These are phyloP conservation scores for Trichogramma pretiosum DNA, from an alignment of 1,140 invertebrate genomes.

Conservation along the genomic window DNA sequence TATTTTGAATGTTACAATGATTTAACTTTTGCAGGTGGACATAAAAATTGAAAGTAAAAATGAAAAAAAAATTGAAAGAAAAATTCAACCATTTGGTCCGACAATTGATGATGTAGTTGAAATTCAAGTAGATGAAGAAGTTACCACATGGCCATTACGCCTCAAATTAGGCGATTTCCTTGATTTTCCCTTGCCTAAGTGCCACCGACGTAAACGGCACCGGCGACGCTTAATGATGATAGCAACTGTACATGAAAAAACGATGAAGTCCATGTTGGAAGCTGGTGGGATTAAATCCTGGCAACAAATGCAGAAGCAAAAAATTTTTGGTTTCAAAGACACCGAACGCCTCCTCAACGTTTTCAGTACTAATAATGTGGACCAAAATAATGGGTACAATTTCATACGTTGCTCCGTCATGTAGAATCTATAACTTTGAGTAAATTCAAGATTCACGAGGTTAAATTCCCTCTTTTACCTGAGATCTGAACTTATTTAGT, in stretches of 20 bases:
- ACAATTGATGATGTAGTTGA: slow-evolving; percentile 21
- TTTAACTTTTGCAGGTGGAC: neutral
- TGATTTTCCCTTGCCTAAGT: slow-evolving; percentile 33
- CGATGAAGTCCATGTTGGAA: slow-evolving; percentile 16
- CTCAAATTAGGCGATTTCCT: slow-evolving; percentile 38
- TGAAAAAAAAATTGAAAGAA: neutral
- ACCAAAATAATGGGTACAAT: slow-evolving; percentile 43
- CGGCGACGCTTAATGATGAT: slow-evolving; percentile 22
- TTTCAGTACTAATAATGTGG: slow-evolving; percentile 42
- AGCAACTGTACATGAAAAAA: slow-evolving; percentile 28
- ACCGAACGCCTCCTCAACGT: slow-evolving; percentile 42
- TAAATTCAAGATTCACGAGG: neutral
- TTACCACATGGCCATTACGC: slow-evolving; percentile 33
- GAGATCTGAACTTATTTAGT: too few species aligned
- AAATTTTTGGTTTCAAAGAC: slow-evolving; percentile 39
- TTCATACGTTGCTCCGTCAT: slow-evolving; percentile 41
- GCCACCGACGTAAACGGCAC: slow-evolving; percentile 28
- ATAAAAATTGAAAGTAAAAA: neutral
- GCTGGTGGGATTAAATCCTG: neutral
- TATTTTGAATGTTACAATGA: neutral
- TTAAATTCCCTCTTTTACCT: slow-evolving; percentile 13
- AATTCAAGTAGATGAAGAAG: slow-evolving; percentile 24
- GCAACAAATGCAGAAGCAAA: slow-evolving; percentile 24
- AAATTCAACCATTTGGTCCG: slow-evolving; percentile 1
- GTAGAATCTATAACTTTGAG: too few species aligned